Evolutionary conservation across 2,888 invertebrate genomes (phyloP).

Genomic region (Lamellibrachia satsuma): DNA sequence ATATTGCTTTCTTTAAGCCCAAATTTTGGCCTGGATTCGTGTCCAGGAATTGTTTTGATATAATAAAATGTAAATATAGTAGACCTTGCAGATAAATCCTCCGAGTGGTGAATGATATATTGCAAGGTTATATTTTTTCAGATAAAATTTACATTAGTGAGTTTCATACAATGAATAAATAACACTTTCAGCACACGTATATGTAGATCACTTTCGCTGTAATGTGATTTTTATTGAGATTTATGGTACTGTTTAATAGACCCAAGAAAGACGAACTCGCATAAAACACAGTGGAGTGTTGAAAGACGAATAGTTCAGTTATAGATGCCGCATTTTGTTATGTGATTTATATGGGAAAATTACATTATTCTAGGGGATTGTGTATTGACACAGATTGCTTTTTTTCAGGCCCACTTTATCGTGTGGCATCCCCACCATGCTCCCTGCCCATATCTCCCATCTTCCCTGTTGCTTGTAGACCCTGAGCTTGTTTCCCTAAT

Average conservation of each 20-base stretch:
- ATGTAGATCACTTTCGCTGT: background rate
- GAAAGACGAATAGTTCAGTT: background rate
- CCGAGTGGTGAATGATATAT: background rate
- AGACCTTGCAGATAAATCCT: background rate
- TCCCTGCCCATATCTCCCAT: background rate
- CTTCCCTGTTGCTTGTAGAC: background rate
- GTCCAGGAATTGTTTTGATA: background rate
- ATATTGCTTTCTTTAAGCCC: background rate
- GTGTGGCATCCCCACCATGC: background rate
- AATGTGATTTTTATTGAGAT: background rate
- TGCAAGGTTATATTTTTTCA: background rate
- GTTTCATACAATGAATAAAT: conserved; percentile 17
- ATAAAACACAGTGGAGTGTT: background rate
- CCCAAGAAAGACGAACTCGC: background rate
- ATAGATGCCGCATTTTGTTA: background rate
- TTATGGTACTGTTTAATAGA: background rate
- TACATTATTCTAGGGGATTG: background rate
- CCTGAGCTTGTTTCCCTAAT: background rate
- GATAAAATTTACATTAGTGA: conserved; percentile 17
- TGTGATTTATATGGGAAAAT: background rate
- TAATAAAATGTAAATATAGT: background rate
- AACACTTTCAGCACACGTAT: background rate
- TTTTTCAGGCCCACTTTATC: background rate
- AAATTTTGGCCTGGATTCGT: background rate
- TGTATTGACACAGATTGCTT: background rate